Conservation (phyloP, 2,113 vertebrate genomes). For the Brachyhypopomus occidentalis region DNA sequence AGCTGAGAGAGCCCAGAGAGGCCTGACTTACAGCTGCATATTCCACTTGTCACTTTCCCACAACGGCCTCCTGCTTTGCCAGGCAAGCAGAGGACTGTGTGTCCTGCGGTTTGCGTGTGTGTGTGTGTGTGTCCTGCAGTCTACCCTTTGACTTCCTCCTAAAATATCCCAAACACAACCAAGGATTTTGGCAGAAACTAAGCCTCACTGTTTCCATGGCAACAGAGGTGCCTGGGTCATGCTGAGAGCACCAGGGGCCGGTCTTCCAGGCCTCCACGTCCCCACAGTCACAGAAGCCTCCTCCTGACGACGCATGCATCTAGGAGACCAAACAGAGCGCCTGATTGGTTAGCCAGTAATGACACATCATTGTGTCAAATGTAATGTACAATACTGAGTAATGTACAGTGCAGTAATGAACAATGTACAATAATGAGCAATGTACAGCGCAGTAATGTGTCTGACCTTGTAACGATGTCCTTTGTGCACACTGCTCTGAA, state of each 20-base stretch:
- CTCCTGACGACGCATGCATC: slow-evolving; percentile 96
- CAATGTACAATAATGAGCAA: too few species aligned
- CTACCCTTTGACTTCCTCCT: slow-evolving; percentile 8
- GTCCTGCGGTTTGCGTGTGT: background rate
- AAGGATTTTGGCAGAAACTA: slow-evolving; percentile 59
- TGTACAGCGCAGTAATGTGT: too few species aligned
- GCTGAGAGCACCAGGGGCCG: slow-evolving; percentile 88
- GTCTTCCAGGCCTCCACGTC: slow-evolving; percentile 97
- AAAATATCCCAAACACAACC: slow-evolving; percentile 45
- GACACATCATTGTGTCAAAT: background rate
- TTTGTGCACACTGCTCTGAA: slow-evolving; percentile 96
- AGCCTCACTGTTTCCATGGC: slow-evolving; percentile 85
- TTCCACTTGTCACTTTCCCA: slow-evolving; percentile 57
- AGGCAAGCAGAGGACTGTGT: slow-evolving; percentile 38
- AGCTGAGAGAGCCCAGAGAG: background rate
- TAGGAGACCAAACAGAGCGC: slow-evolving; percentile 53
- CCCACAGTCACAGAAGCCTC: slow-evolving; percentile 97
- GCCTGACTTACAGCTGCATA: slow-evolving; percentile 17
- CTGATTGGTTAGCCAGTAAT: background rate
- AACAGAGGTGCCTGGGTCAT: slow-evolving; percentile 79
- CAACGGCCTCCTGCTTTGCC: slow-evolving; percentile 45
- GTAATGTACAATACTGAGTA: too few species aligned
- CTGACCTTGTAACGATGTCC: slow-evolving; percentile 95
- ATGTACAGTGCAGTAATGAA: too few species aligned
- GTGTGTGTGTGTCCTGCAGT: background rate